Conservation (phyloP, 1,140 invertebrate species). For the Babylonia areolata region DNA sequence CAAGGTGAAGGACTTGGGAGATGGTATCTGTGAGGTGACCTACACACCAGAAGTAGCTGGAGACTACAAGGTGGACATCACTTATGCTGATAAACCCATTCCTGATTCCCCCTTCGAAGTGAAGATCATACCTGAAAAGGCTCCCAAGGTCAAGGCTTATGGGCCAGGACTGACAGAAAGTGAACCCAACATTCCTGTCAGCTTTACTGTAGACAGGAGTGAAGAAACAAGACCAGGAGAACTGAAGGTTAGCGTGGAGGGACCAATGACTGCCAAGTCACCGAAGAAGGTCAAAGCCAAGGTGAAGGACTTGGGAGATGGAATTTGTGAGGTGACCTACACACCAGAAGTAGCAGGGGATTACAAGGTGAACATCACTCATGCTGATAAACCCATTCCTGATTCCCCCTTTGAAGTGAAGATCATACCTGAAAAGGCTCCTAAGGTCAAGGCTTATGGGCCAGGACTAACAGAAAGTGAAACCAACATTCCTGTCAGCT, state of each 20-base stretch:
- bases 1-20: constrained; percentile 88
- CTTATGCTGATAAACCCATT: constrained; percentile 98
- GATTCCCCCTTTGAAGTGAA: constrained; percentile 97
- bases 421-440: constrained; percentile 77
- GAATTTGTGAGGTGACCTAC: too few species aligned
- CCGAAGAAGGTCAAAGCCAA: too few species aligned
- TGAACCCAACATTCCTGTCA: constrained; percentile 49
- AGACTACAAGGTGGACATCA: constrained; percentile 88
- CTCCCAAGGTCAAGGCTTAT: constrained; percentile 76
- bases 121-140: constrained; percentile 81
- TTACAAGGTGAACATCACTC: constrained; percentile 84
- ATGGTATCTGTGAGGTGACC: constrained; percentile 88
- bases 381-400: constrained; percentile 97
- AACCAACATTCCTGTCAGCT: constrained; percentile 84
- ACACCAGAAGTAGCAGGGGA: too few species aligned
- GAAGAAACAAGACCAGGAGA: too few species aligned
- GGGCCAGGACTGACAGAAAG: constrained; percentile 79
- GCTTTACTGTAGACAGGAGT: too few species aligned
- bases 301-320: too few species aligned
- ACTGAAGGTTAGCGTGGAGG: too few species aligned
- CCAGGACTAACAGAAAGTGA: constrained; percentile 83
- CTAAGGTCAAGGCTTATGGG: constrained; percentile 83
- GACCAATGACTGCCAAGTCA: too few species aligned
- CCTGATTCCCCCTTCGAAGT: constrained; percentile 96
- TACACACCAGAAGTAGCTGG: constrained; percentile 88